These are phyloP conservation scores for Anagyrus pseudococci DNA, from an alignment of 2,888 invertebrate species.

Conservation along the genomic window DNA sequence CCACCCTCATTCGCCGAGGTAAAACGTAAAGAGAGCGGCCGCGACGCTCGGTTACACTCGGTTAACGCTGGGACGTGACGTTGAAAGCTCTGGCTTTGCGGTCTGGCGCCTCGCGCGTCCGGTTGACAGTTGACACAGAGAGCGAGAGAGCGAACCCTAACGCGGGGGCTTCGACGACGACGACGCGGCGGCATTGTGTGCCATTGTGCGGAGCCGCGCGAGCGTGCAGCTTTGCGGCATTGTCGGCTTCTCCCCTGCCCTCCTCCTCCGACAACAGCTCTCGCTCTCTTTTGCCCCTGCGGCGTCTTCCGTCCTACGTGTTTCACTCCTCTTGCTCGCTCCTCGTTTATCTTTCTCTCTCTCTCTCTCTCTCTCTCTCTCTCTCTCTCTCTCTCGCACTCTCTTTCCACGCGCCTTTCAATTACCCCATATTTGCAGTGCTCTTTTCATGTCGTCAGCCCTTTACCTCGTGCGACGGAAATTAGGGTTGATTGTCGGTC, in stretches of 20 bases:
- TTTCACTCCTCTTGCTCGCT: neutral
- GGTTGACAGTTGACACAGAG: constrained; percentile 60
- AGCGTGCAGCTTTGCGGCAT: constrained; percentile 48
- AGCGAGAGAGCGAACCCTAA: neutral
- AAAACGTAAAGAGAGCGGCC: too few relatives aligned
- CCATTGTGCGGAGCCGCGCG: constrained; percentile 56
- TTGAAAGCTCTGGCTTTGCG: constrained; percentile 41
- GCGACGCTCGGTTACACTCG: constrained; percentile 39
- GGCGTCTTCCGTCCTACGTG: neutral
- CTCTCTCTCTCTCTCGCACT: neutral
- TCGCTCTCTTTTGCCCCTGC: neutral
- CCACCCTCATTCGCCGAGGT: too few relatives aligned
- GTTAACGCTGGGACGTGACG: constrained; percentile 35
- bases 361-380: constrained; percentile 18
- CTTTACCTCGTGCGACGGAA: too few relatives aligned
- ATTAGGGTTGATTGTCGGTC: too few relatives aligned
- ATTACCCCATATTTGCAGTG: constrained; percentile 15
- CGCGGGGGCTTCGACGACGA: constrained; percentile 52
- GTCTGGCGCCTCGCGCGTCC: constrained; percentile 46
- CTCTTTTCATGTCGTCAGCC: constrained; percentile 8
- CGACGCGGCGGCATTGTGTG: constrained; percentile 39
- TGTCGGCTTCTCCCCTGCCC: constrained; percentile 1
- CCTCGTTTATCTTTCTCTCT: constrained; percentile 6
- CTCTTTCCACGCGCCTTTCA: constrained; percentile 8
- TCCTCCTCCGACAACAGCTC: neutral